These are phyloP conservation scores for Yasuhikotakia modesta DNA, from an alignment of 2,797 vertebrate species.

Conservation along the genomic window DNA sequence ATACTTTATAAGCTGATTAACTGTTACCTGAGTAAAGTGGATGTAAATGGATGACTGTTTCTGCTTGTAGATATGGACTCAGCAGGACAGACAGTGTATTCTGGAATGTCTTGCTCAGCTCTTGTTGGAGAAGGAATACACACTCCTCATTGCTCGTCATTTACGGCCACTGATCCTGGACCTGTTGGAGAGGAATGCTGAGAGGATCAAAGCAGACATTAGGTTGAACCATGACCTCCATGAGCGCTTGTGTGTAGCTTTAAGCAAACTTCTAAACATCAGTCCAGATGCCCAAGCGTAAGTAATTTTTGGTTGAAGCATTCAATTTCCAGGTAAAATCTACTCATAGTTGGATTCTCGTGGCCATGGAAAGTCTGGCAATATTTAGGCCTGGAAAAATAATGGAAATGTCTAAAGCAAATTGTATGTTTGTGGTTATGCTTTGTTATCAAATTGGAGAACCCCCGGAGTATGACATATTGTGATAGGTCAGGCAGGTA, in stretches of 20 bases:
- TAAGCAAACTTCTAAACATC: conserved; percentile 87
- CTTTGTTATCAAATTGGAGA: background rate
- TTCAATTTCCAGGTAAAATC: background rate
- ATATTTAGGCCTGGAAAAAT: background rate
- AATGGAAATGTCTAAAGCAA: background rate
- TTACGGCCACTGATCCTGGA: conserved; percentile 89
- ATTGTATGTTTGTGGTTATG: background rate
- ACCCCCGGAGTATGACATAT: background rate
- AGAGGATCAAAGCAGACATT: conserved; percentile 81
- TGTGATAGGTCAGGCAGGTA: background rate
- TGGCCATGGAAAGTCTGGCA: background rate
- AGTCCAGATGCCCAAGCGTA: conserved; percentile 90
- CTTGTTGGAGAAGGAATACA: conserved; percentile 91
- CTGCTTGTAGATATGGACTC: conserved; percentile 84
- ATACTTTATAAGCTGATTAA: too few species aligned
- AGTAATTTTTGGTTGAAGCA: conserved; percentile 65
- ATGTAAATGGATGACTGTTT: background rate
- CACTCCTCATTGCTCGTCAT: conserved; percentile 85
- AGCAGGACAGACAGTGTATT: conserved; percentile 88
- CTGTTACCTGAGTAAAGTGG: background rate
- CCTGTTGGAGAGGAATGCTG: conserved; percentile 89
- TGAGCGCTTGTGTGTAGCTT: conserved; percentile 92
- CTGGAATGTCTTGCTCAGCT: conserved; percentile 84
- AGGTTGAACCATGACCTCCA: conserved; percentile 91
- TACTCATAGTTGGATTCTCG: background rate